Percentiles rank a stretch among this genome's conserved stretches.
Conservation (phyloP, 1,140 invertebrate genomes). For the Agrilus planipennis region DNA sequence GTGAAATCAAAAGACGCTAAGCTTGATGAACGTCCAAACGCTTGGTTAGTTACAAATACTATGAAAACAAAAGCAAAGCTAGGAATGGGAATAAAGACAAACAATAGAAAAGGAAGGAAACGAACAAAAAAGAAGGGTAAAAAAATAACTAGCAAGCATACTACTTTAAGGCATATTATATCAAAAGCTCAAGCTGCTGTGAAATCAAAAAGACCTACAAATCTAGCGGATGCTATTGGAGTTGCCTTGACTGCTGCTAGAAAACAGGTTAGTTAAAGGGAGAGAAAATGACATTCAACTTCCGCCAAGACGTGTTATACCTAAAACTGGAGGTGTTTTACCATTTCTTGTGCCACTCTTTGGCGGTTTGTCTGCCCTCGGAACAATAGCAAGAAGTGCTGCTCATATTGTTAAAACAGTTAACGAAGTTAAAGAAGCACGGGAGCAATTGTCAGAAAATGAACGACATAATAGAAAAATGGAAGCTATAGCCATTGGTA, state of each 20-base stretch:
- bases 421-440: constrained; percentile 18
- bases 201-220: constrained; percentile 4
- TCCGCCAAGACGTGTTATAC: constrained; percentile 26
- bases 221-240: not conserved
- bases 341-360: constrained; percentile 31
- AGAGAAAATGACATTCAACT: not conserved
- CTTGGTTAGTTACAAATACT: constrained; percentile 12
- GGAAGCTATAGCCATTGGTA: constrained; percentile 25
- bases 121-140: too few species aligned
- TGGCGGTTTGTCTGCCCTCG: constrained; percentile 28
- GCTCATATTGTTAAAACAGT: constrained; percentile 26
- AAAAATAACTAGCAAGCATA: too few species aligned
- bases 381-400: constrained; percentile 24
- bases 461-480: constrained; percentile 28
- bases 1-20: constrained; percentile 30
- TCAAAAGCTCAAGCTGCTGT: too few species aligned
- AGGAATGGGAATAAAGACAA: constrained; percentile 12
- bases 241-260: not conserved
- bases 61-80: constrained; percentile 18
- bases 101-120: not conserved
- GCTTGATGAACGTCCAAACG: constrained; percentile 25
- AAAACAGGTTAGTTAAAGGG: too few species aligned
- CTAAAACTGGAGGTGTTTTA: constrained; percentile 29
- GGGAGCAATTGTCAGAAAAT: constrained; percentile 21
- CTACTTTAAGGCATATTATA: too few species aligned